phyloP scores from a whole-genome alignment of 2,113 vertebrate genomes.

The Gopherus evgoodei region DNA sequence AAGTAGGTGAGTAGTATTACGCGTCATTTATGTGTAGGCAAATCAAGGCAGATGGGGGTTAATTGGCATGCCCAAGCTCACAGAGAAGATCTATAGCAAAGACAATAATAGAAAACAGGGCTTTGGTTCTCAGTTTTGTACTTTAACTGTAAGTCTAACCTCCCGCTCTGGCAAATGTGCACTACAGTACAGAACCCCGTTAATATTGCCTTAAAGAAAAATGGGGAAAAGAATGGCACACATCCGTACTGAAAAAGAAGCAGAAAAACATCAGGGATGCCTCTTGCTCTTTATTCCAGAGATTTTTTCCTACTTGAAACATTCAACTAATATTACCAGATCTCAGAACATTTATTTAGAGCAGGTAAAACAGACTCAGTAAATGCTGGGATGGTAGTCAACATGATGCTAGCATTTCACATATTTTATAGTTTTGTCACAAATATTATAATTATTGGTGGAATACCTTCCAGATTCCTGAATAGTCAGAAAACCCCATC shows the following conservation, averaged over 20 bases:
- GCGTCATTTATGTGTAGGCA: background rate
- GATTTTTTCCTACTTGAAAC: background rate
- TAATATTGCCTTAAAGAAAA: background rate
- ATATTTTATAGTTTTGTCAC: background rate
- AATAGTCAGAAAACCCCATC: background rate
- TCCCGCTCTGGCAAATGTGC: background rate
- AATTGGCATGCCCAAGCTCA: background rate
- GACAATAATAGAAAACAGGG: background rate
- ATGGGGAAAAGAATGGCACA: fast-evolving
- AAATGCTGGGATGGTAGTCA: background rate
- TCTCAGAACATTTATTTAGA: background rate
- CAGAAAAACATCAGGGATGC: background rate
- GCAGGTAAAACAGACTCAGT: background rate
- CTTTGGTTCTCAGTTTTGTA: background rate
- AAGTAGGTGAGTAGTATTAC: background rate
- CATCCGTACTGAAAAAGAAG: background rate
- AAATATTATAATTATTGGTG: background rate
- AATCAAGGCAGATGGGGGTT: background rate
- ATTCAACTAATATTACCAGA: background rate
- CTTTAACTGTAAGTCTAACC: background rate
- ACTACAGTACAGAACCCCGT: fast-evolving
- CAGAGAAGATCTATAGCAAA: background rate
- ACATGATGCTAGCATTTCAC: background rate
- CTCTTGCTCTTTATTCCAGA: background rate
- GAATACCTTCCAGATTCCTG: background rate